Evolutionary conservation across 35 echinoderm and acorn worm genomes (phyloP).

Genomic region (Ophioderma brevispina): DNA sequence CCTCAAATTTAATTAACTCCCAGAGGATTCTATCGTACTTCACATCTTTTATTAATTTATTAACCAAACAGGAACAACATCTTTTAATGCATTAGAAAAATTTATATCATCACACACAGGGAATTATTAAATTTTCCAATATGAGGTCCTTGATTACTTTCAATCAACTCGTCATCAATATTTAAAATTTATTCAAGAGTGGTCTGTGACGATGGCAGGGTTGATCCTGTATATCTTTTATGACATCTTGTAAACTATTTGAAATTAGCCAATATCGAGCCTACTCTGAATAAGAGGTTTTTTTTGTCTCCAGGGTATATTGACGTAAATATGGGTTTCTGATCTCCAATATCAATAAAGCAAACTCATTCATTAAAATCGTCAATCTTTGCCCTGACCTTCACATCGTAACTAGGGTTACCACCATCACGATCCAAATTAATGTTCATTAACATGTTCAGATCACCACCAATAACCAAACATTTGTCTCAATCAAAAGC

Average conservation of each 20-base stretch:
- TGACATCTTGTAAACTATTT: neutral
- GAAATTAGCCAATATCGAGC: constrained; percentile 17
- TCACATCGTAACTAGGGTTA: neutral
- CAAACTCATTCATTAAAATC: neutral
- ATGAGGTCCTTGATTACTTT: neutral
- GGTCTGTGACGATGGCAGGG: neutral
- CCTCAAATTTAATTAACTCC: too few species aligned
- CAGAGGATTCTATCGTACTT: too few species aligned
- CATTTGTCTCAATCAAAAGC: neutral
- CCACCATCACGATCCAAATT: neutral
- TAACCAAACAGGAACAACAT: too few species aligned
- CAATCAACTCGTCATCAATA: neutral
- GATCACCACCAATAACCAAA: neutral
- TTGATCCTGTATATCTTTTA: neutral
- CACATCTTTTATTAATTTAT: too few species aligned
- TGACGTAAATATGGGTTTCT: neutral
- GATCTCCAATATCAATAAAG: constrained; percentile 1
- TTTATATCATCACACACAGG: too few species aligned
- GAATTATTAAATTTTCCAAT: neutral
- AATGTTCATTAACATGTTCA: neutral
- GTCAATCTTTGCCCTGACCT: neutral
- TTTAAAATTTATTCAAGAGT: neutral
- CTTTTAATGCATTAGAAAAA: too few species aligned
- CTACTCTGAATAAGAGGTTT: constrained; percentile 7
- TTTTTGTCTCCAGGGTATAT: constrained; percentile 23